Conservation (phyloP, 2,113 vertebrate genomes). For the Corythaeola cristata region DNA sequence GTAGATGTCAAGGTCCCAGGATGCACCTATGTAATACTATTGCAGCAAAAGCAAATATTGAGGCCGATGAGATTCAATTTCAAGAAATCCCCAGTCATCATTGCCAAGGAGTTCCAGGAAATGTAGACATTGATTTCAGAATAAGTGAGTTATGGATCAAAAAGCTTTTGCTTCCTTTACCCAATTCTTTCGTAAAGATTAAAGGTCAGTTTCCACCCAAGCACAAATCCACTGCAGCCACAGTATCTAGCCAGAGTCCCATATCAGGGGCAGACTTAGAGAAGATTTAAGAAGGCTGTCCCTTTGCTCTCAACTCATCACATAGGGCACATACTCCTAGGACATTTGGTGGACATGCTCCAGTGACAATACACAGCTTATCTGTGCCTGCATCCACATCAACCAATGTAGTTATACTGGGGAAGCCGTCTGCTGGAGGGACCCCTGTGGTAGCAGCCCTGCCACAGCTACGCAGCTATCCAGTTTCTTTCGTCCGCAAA, state of each 20-base stretch:
- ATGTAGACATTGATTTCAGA: slow-evolving; percentile 55
- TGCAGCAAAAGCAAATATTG: slow-evolving; percentile 1
- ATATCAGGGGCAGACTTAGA: not conserved
- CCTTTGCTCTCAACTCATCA: not conserved
- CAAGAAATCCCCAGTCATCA: slow-evolving; percentile 40
- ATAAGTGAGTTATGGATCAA: slow-evolving; percentile 16
- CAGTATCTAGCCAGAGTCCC: not conserved
- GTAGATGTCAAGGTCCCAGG: not conserved
- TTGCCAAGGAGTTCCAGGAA: slow-evolving; percentile 46
- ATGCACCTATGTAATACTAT: not conserved
- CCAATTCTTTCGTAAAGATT: not conserved
- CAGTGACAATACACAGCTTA: not conserved
- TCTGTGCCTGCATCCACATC: not conserved
- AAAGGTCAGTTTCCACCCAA: not conserved
- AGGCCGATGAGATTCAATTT: slow-evolving; percentile 48
- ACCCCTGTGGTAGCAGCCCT: not conserved
- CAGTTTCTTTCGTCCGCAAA: not conserved
- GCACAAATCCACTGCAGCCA: not conserved
- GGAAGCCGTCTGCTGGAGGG: not conserved
- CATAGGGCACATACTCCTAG: not conserved
- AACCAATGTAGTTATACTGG: rapidly evolving
- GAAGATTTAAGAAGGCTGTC: not conserved
- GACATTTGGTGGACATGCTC: not conserved
- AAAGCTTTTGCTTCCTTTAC: slow-evolving; percentile 36
- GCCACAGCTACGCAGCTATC: not conserved